Evolutionary conservation across 2,888 invertebrate species (phyloP).

Genomic region (Empis livida): DNA sequence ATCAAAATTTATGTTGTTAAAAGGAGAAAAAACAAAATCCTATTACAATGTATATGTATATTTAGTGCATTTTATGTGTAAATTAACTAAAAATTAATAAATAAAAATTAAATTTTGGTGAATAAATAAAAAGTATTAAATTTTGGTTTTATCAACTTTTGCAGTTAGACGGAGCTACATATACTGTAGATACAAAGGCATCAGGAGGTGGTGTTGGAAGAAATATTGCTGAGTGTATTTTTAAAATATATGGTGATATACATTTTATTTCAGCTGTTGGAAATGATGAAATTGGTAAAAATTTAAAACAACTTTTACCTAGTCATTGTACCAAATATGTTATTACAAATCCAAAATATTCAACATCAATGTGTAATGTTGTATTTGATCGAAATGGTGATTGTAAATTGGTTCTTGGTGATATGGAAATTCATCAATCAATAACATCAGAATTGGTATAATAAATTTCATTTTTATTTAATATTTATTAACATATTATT

Average conservation of each 20-base stretch:
- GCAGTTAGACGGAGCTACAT: constrained; percentile 60
- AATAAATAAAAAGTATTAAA: no score
- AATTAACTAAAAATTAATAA: no score
- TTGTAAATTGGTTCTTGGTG: constrained; percentile 67
- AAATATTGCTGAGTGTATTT: constrained; percentile 79
- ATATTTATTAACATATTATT: not conserved
- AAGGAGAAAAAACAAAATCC: no score
- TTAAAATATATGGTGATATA: constrained; percentile 51
- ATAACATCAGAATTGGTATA: constrained; percentile 54
- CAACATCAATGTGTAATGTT: constrained; percentile 63
- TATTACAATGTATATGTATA: no score
- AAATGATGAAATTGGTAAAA: constrained; percentile 45
- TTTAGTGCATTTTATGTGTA: no score
- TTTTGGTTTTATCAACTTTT: not conserved
- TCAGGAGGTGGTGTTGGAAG: constrained; percentile 83
- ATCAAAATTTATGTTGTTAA: no score
- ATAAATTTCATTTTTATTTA: constrained; percentile 7
- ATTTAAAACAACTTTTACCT: constrained; percentile 31
- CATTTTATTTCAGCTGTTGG: constrained; percentile 67
- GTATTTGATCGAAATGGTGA: constrained; percentile 64
- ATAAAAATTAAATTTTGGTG: no score
- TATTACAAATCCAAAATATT: constrained; percentile 17
- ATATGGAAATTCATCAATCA: constrained; percentile 64
- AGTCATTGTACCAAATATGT: constrained; percentile 25
- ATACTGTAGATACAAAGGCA: constrained; percentile 48